Conservation (phyloP, 2,113 vertebrate genomes). For the Urocynchramus pylzowi region DNA sequence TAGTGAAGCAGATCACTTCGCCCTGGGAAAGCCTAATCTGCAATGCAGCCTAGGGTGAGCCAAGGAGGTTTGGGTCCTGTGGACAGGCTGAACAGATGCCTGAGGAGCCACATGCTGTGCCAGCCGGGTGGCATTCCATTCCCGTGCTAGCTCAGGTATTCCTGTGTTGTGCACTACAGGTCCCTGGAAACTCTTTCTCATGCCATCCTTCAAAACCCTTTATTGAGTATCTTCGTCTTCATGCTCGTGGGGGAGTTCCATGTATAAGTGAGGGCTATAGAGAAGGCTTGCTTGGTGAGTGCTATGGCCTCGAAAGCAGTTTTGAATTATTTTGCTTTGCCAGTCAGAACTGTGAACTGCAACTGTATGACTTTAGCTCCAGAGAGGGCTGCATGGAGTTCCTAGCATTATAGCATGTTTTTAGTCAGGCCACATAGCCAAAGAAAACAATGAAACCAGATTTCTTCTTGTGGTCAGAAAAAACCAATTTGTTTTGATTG, state of each 20-base stretch:
- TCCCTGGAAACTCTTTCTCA: background rate
- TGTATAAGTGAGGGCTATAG: background rate
- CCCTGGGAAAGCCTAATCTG: background rate
- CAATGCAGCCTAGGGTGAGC: background rate
- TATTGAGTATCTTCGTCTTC: background rate
- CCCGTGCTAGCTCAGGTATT: background rate
- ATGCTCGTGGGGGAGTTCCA: accelerated
- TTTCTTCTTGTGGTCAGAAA: constrained; percentile 49
- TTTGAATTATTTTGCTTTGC: constrained; percentile 4
- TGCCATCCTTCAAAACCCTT: background rate
- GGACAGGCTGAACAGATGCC: background rate
- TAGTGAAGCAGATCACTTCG: background rate
- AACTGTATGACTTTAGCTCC: background rate
- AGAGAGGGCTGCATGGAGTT: background rate
- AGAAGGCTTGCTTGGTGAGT: background rate
- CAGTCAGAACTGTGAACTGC: constrained; percentile 22
- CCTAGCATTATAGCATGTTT: background rate
- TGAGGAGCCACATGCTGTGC: accelerated
- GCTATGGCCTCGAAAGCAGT: background rate
- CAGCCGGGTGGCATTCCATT: background rate
- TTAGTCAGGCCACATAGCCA: background rate
- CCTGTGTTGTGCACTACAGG: accelerated
- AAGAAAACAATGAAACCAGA: constrained; percentile 52
- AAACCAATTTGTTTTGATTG: constrained; percentile 59
- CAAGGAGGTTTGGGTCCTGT: background rate